Percentiles rank a stretch among this genome's conserved stretches.
phyloP scores from a whole-genome alignment of 2,113 vertebrate genomes.

The Chrysemys picta region DNA sequence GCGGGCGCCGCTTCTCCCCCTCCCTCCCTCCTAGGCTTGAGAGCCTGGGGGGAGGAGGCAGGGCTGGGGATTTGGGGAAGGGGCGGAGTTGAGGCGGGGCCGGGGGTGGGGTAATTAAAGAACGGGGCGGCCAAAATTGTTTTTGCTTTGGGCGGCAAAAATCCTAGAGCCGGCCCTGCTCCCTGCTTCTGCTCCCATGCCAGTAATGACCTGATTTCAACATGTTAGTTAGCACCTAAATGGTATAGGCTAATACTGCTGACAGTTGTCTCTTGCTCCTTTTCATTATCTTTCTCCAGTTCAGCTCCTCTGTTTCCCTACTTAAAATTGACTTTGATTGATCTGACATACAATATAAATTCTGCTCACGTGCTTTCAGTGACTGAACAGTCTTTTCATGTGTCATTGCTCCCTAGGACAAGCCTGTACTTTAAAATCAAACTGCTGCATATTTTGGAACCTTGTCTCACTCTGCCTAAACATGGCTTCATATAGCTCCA shows the following conservation, averaged over 20 bases:
- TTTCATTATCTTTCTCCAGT: not conserved
- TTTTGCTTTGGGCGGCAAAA: no score
- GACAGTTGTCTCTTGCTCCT: not conserved
- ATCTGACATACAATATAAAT: not conserved
- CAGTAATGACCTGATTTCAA: not conserved
- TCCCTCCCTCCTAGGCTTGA: no score
- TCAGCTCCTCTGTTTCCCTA: not conserved
- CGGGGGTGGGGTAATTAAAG: no score
- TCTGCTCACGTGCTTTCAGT: not conserved
- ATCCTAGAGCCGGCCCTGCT: not conserved
- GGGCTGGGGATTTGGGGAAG: no score
- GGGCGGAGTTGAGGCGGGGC: no score
- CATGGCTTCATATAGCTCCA: slow-evolving; percentile 26
- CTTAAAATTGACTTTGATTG: not conserved
- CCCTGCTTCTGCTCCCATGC: not conserved
- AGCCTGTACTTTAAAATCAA: slow-evolving; percentile 65
- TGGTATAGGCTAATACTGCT: not conserved
- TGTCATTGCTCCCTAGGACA: slow-evolving; percentile 47
- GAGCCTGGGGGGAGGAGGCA: no score
- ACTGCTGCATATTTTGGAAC: not conserved
- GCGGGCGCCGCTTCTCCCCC: no score
- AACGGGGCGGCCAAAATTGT: no score
- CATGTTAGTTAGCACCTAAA: not conserved
- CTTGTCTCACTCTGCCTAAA: slow-evolving; percentile 47
- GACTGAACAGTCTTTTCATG: slow-evolving; percentile 71